Evolutionary conservation across 2,113 vertebrate genomes (phyloP), one percentile per base, ranked within the genome.

Genomic region (Melierax canorus): DNA sequence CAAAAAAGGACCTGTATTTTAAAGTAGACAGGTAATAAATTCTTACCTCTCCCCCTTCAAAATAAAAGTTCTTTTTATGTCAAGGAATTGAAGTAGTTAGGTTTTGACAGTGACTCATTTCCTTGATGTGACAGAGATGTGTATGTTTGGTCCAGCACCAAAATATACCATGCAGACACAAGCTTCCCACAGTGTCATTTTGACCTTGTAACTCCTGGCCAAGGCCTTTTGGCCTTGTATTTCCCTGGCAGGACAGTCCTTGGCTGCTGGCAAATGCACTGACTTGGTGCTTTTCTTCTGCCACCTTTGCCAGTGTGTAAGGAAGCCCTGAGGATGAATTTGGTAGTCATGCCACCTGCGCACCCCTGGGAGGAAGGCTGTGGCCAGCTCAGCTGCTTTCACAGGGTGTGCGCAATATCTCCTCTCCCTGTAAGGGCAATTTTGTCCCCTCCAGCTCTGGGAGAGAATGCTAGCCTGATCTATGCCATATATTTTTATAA

Each of bases 231-330:
- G 15, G 17, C 20, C 48, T 30, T 80, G 11, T 58, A 12, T 16
- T 13, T 32, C 23, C 11, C 30, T 29, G 11, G 9, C 11, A 68
- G 46, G 27, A 34, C 11, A 14, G 9, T 21, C 14, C 19, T 46
- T 66, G 11, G 26, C 23, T 74, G 38, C 26, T 64, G 23, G 20
- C 8, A 80, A 80, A 71, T 20, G 9, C 8, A 36, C 43, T 24
- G 41, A 17, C 13, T 64, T 21, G 4, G 20, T 72, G 26, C 4
- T 45, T 77, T 72, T 63, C 51, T 81, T 5, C 29, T 80, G 26
- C 21, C 36, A 34, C n/a, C 7, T 56, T 27, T 55, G 32, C 3
- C 67, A 67, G 18, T 0, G 0, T 5, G 29, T 29, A 27, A 17
- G 38, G 7, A 86, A 75, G 41, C 8, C 10, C 12, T 0, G 1